Conservation (phyloP, 2,113 vertebrate genomes). For the Poeciliopsis prolifica region DNA sequence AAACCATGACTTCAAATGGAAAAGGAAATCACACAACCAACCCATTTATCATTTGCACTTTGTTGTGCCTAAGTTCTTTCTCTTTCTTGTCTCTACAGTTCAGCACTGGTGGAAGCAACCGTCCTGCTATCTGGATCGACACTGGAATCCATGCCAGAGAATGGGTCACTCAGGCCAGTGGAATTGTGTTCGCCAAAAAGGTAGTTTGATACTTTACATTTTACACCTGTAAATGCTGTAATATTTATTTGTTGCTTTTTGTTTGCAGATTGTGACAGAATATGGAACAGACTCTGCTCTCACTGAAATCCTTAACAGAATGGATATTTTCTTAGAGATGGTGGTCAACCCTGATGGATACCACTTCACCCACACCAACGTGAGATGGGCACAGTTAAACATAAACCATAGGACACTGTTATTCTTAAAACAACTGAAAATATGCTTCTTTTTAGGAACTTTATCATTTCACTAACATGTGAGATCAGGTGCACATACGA, state of each 20-base stretch:
- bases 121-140: slow-evolving; percentile 88
- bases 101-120: slow-evolving; percentile 85
- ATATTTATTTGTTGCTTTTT: too few relatives aligned
- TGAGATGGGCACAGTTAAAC: too few relatives aligned
- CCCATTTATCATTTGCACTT: too few relatives aligned
- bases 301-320: slow-evolving; percentile 80
- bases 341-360: slow-evolving; percentile 91
- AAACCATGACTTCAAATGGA: too few relatives aligned
- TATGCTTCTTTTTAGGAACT: too few relatives aligned
- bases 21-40: too few relatives aligned
- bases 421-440: slow-evolving; percentile 46
- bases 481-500: too few relatives aligned
- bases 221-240: too few relatives aligned
- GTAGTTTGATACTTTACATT: slow-evolving; percentile 57
- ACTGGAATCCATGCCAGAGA: slow-evolving; percentile 91
- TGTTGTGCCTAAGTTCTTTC: neutral
- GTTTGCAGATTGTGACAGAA: slow-evolving; percentile 75
- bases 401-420: too few relatives aligned
- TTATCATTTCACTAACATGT: too few relatives aligned
- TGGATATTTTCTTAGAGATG: slow-evolving; percentile 91
- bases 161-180: slow-evolving; percentile 91
- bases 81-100: slow-evolving; percentile 76
- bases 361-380: slow-evolving; percentile 80
- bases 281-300: slow-evolving; percentile 77
- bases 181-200: slow-evolving; percentile 85